Evolutionary conservation across 2,797 vertebrate species (phyloP), one percentile per base, ranked within the genome.

Genomic region (Epinephelus awoara): DNA sequence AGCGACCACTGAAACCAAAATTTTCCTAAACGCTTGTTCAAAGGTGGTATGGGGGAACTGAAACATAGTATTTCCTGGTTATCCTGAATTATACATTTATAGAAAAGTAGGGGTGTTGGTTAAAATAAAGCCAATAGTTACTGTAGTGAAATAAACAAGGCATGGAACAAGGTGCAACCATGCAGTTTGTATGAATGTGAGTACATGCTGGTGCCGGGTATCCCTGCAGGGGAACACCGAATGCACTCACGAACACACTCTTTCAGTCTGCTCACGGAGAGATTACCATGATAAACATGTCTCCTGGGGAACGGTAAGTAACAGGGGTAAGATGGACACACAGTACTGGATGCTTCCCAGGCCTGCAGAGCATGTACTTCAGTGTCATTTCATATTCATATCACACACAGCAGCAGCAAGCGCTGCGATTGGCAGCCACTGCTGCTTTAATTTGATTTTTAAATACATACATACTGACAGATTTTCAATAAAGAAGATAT

Each of bases 81-180:
- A 77, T 58, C 73, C 62, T 93, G 84, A 93, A 94, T 93, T 89
- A 92, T 90, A 82, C 62, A 91, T 92, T 87, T 79, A 80, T 56
- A 77, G 73, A 68, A 82, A 79, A 52, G 63, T 40, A 25, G 7
- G 40, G 8, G 27, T 1, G 6, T 17, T 59, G 61, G 71, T 84
- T 85, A 71, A 82, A 85, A 79, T 79, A 77, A 83, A 86, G 65
- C 18, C 19, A 59, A 83, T 75, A 77, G 77, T 85, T 61, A 82
- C 72, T 34, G 65, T 23, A 49, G 67, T 42, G 72, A 87, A 83
- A 77, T 75, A 88, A 90, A 85, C 67, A 82, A 79, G 56, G 68
- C 73, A 27, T 17, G 42, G 64, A 75, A 66, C 73, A 71, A 71
- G 71, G 72, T 50, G 52, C 75, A 76, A 74, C 75, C 79, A 80